Percentiles rank a stretch among this genome's conserved stretches.
Conservation (phyloP, 2,888 invertebrate species). For the Drepana falcataria region DNA sequence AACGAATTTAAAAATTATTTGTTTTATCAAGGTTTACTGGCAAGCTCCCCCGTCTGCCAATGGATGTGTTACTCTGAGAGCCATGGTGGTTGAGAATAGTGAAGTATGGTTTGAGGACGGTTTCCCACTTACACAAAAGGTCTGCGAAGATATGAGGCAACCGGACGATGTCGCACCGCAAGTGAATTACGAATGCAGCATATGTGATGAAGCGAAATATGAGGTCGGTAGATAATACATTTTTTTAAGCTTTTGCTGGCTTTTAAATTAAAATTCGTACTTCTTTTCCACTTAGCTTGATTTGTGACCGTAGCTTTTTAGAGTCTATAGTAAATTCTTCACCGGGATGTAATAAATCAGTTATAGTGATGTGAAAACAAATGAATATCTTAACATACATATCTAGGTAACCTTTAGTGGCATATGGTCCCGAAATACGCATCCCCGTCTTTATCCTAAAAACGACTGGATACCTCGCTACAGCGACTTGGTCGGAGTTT, state of each 20-base stretch:
- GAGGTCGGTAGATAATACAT: slow-evolving; percentile 52
- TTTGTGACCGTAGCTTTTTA: no score
- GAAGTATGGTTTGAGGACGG: slow-evolving; percentile 66
- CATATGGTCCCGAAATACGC: slow-evolving; percentile 66
- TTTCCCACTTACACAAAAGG: slow-evolving; percentile 42
- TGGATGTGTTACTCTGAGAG: slow-evolving; percentile 61
- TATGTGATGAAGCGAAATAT: slow-evolving; percentile 69
- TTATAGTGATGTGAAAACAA: background rate
- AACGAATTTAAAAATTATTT: no score
- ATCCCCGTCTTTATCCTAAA: slow-evolving; percentile 57
- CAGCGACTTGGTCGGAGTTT: slow-evolving; percentile 64
- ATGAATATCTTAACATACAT: background rate
- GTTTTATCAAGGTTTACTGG: slow-evolving; percentile 53
- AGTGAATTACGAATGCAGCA: slow-evolving; percentile 53
- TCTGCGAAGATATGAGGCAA: slow-evolving; percentile 64
- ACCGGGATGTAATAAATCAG: no score
- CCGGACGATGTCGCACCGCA: slow-evolving; percentile 61
- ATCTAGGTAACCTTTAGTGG: slow-evolving; percentile 57
- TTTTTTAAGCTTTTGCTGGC: background rate
- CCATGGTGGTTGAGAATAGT: slow-evolving; percentile 63
- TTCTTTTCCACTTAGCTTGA: no score
- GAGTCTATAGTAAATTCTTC: no score
- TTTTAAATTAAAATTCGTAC: no score
- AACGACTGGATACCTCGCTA: slow-evolving; percentile 63
- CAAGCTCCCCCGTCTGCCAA: slow-evolving; percentile 60